Evolutionary conservation across 2,888 invertebrate species (phyloP), one percentile per base, ranked within the genome.

Genomic region (Plebejus anna): DNA sequence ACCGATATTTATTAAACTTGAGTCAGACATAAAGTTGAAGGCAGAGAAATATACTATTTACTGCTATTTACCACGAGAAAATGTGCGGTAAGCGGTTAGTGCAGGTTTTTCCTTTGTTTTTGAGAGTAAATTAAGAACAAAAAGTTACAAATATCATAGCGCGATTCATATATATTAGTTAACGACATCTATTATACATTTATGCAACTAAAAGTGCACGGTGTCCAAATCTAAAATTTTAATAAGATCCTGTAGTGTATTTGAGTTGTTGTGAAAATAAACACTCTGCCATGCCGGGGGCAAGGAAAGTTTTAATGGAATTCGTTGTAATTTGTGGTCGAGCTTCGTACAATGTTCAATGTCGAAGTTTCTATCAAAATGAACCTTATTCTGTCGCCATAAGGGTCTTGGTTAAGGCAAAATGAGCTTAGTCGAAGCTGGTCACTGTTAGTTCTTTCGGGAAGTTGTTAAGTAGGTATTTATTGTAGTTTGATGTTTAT

Each of bases 401-500:
- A 55, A 55, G 55, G 55, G 16, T 55, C 16, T 55, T 16, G 13
- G 55, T 3, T 55, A 16, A 16, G 55, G 55, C 55, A 55, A 55
- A 55, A 3, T 16, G 55, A 55, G 55, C 16, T 16, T 55, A 36
- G 66, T 11, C 4, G 11, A 66, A 66, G 13, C 32, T 32, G 66
- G 66, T 66, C 66, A 66, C 66, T 66, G 66, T 66, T 66, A 66
- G 66, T 66, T 66, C 66, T 66, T 66, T 66, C 32, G 32, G 66
- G 66, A 36, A 66, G 66, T 66, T 13, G 66, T 36, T 66, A 66
- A 66, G 66, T 66, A 66, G 66, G 66, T 66, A 66, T 66, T 66
- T 66, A 66, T 66, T 66, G 66, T 66, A 32, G 66, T 66, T 66
- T 36, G 66, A 66, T 66, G 66, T 66, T 66, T 66, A 66, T 66